Base-by-base conservation (phyloP, 2,888 invertebrate genomes). In the Campoletis raptor region DNA sequence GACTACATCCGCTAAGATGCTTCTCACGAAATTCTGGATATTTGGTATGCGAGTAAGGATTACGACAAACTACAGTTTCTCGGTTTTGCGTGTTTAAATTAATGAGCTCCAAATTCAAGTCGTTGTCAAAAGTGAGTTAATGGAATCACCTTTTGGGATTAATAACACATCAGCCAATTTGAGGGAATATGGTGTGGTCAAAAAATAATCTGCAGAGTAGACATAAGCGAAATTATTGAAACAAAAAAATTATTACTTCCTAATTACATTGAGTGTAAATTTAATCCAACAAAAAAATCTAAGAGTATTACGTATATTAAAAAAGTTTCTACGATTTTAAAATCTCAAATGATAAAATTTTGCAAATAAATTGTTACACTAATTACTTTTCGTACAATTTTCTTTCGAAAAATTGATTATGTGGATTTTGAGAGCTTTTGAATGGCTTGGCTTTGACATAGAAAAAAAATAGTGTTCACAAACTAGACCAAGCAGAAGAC, bases 401-500 rank as follows among this genome's bases (percentile, higher is more conserved):
- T n/a, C n/a, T 70, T 48, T 3, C 10, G 30, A 1, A 42, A 61
- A n/a, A 61, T 42, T 24, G 24, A 30, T 4, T 1, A 8, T 1
- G 45, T 42, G n/a, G 36, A 7, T 76, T 24, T 74, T 21, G 6
- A 61, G 5, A 61, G n/a, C 12, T 42, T 40, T n/a, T 36, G 18
- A 74, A 74, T 24, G n/a, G 30, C 15, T 74, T 74, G 74, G 61
- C 74, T 66, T 66, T 77, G 64, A 64, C 61, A 77, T 66, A 77
- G 64, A 73, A 45, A 81, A 61, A 73, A 69, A 21, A 57, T 67
- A 37, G 48, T 12, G 64, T 48, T 73, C 64, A 12, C 45, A n/a
- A 66, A 66, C 30, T n/a, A 18, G 54, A 36, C 12, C 57, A 24
- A 61, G 45, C 36, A 45, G 42, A 30, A 64, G 36, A 73, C 54